phyloP scores from a whole-genome alignment of 2,888 invertebrate genomes.

The Melanostoma mellinum region DNA sequence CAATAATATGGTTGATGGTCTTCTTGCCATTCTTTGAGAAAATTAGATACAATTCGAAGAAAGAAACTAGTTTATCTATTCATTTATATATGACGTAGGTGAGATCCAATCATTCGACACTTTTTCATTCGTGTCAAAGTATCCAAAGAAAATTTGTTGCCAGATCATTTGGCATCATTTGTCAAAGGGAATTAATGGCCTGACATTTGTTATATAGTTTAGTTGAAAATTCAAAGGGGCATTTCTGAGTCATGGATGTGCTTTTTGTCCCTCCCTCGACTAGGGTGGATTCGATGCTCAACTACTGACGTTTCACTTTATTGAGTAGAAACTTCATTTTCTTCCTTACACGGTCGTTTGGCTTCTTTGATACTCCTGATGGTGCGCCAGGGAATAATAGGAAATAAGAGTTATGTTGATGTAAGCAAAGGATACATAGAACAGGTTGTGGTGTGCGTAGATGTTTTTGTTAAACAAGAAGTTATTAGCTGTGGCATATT shows the following conservation, averaged over 20 bases:
- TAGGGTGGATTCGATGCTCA: background rate
- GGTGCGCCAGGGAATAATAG: background rate
- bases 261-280: background rate
- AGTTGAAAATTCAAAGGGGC: slow-evolving; percentile 33
- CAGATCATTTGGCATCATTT: slow-evolving; percentile 60
- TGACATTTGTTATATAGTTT: slow-evolving; percentile 32
- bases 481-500: background rate
- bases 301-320: slow-evolving; percentile 21
- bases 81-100: slow-evolving; percentile 3
- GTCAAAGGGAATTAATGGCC: slow-evolving; percentile 52
- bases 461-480: background rate
- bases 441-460: slow-evolving; percentile 12
- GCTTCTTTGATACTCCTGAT: background rate
- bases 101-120: slow-evolving; percentile 5
- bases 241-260: slow-evolving; percentile 31
- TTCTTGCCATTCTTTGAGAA: no score
- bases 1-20: no score
- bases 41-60: background rate
- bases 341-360: background rate
- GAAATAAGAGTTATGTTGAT: slow-evolving; percentile 52
- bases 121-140: background rate
- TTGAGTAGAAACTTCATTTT: slow-evolving; percentile 26
- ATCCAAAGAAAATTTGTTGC: slow-evolving; percentile 44
- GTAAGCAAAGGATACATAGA: slow-evolving; percentile 28
- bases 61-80: slow-evolving; percentile 22